Conservation (phyloP, 2,888 invertebrate species). For the Stegophylla sp. region DNA sequence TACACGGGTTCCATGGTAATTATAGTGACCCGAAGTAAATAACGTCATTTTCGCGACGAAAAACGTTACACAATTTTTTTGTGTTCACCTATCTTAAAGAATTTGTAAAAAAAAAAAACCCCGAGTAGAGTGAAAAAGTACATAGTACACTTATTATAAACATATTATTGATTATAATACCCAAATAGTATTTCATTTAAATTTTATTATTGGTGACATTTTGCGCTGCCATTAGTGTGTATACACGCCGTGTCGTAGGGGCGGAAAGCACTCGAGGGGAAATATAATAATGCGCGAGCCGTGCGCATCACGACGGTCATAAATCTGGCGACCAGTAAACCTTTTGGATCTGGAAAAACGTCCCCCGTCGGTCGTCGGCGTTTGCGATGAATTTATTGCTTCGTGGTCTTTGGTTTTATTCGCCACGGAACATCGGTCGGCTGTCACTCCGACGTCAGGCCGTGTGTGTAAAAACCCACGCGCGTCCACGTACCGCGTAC, state of each 20-base stretch:
- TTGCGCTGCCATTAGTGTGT: constrained; percentile 25
- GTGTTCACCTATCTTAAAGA: too few species aligned
- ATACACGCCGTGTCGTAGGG: constrained; percentile 12
- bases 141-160: too few species aligned
- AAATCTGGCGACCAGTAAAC: constrained; percentile 44
- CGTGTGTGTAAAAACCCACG: background rate
- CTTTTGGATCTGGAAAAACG: constrained; percentile 49
- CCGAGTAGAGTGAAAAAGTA: too few species aligned
- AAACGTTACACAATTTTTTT: too few species aligned
- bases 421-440: constrained; percentile 8
- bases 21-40: too few species aligned
- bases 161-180: too few species aligned
- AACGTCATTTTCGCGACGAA: too few species aligned
- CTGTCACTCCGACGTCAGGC: background rate
- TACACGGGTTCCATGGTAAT: too few species aligned
- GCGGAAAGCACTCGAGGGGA: constrained; percentile 44
- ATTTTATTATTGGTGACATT: constrained; percentile 45
- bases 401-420: constrained; percentile 4
- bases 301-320: constrained; percentile 15
- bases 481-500: background rate
- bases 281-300: constrained; percentile 36
- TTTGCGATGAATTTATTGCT: constrained; percentile 46
- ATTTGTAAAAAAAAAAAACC: too few species aligned
- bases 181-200: too few species aligned
- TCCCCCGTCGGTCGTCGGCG: background rate